Base-by-base conservation (phyloP, 2,888 invertebrate species). In the Stenchaetothrips biformis region DNA sequence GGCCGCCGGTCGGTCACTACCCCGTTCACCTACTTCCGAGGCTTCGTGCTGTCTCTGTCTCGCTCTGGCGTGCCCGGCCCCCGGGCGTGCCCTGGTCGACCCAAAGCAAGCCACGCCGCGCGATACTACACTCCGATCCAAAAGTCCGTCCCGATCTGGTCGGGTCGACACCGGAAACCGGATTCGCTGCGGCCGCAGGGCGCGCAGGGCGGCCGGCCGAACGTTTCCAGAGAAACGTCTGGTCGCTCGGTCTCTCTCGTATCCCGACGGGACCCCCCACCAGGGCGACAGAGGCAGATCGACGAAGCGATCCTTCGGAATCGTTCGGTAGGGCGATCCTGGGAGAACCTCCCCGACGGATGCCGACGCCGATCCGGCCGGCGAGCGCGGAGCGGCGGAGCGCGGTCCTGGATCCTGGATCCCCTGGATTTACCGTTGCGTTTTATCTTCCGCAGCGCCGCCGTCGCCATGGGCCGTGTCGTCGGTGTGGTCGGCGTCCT, bases 1-100 rank as follows among this genome's bases (percentile, higher is more conserved):
- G 53, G 53, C 53, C 53, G 13, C 13, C 3, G 21, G 67, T 25
- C 67, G 67, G 21, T 67, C 67, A n/a, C 67, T 21, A 67, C 67
- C 67, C 67, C 21, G 67, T 21, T 67, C 67, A 67, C 67, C 67
- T 67, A 67, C 67, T 67, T 67, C 67, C 67, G 67, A 67, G 13
- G 53, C 53, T 16, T 11, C 53, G 4, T 2, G 53, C 4, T 49
- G 49, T 7, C 49, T 7, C 49, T 49, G 53, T 11, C 53, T 2
- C 13, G 13, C 53, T 16, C 13, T 11, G 53, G 53, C 49, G 49
- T 49, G 8, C 53, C 53, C n/a, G n/a, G n/a, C n/a, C n/a, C n/a
- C n/a, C n/a, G n/a, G n/a, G n/a, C n/a, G n/a, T n/a, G n/a, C n/a
- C n/a, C n/a, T n/a, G n/a, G n/a, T n/a, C n/a, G n/a, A n/a, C n/a